These are phyloP conservation scores for Dreissena rostriformis DNA, from an alignment of 1,140 invertebrate genomes.

Conservation along the genomic window DNA sequence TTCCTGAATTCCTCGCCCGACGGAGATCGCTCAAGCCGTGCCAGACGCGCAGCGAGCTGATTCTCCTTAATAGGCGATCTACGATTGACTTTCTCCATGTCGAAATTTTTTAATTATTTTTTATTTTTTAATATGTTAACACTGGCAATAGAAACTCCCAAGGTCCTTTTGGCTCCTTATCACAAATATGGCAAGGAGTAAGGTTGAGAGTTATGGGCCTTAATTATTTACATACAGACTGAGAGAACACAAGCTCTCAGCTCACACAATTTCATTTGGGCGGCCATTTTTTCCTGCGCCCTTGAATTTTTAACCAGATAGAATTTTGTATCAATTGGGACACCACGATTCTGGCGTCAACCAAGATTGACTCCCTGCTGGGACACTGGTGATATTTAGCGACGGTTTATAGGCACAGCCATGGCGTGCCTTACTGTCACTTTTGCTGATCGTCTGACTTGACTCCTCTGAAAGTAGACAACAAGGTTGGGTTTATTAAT, in stretches of 20 bases:
- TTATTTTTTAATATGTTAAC: neutral
- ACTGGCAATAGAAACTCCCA: conserved; percentile 27
- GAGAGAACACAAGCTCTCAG: neutral
- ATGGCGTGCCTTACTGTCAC: neutral
- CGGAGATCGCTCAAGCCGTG: conserved; percentile 43
- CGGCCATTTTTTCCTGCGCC: neutral
- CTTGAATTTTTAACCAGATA: no score
- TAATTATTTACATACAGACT: conserved; percentile 14
- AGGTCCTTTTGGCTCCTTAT: conserved; percentile 44
- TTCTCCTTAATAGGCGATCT: conserved; percentile 51
- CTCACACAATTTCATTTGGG: conserved; percentile 15
- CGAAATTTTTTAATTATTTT: neutral
- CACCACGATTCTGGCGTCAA: neutral
- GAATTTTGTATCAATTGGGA: neutral
- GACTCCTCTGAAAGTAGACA: neutral
- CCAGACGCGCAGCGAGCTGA: conserved; percentile 22
- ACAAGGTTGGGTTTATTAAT: neutral
- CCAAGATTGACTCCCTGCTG: neutral
- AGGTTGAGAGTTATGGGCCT: conserved; percentile 52
- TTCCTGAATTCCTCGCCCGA: conserved; percentile 44
- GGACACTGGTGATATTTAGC: neutral
- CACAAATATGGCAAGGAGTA: conserved; percentile 54
- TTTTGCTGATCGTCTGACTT: neutral
- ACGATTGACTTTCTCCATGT: conserved; percentile 2
- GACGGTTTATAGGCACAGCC: neutral